These are phyloP conservation scores for Astropecten irregularis DNA, from an alignment of 53 echinoderm and acorn worm genomes.

Conservation along the genomic window DNA sequence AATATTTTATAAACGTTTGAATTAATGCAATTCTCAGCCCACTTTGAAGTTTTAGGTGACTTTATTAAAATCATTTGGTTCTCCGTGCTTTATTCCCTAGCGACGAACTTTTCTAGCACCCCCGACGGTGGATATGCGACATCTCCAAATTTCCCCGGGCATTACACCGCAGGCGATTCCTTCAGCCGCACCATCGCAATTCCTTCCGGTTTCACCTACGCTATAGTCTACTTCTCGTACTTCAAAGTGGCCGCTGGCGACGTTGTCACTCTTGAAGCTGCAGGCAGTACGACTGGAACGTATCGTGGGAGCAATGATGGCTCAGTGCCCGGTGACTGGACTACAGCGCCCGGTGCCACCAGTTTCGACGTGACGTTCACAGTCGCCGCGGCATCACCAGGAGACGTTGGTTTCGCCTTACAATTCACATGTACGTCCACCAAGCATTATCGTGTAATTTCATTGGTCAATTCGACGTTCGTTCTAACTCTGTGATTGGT, in stretches of 20 bases:
- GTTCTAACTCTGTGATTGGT: too few species aligned
- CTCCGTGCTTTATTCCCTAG: too few species aligned
- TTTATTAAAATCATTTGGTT: too few species aligned
- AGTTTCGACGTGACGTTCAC: conserved; percentile 1
- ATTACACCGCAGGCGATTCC: background rate
- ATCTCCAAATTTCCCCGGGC: conserved; percentile 34
- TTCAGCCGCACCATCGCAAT: background rate
- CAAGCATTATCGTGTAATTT: too few species aligned
- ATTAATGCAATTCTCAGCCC: too few species aligned
- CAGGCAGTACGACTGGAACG: background rate
- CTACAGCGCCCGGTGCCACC: background rate
- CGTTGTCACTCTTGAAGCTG: background rate
- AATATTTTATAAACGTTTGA: too few species aligned
- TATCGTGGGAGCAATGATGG: background rate
- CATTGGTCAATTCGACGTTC: too few species aligned
- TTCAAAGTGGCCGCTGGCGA: conserved; percentile 18
- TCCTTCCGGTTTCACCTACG: conserved; percentile 10
- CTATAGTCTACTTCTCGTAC: conserved; percentile 14
- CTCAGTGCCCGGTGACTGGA: background rate
- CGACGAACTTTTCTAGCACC: too few species aligned
- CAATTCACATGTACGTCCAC: conserved; percentile 11
- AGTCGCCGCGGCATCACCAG: background rate
- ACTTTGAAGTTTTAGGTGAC: too few species aligned
- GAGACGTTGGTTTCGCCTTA: background rate
- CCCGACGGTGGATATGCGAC: conserved; percentile 69